Percentiles rank a stretch among this genome's conserved stretches.
Conservation (phyloP, 2,888 invertebrate genomes). For the Harpalus rubripes region DNA sequence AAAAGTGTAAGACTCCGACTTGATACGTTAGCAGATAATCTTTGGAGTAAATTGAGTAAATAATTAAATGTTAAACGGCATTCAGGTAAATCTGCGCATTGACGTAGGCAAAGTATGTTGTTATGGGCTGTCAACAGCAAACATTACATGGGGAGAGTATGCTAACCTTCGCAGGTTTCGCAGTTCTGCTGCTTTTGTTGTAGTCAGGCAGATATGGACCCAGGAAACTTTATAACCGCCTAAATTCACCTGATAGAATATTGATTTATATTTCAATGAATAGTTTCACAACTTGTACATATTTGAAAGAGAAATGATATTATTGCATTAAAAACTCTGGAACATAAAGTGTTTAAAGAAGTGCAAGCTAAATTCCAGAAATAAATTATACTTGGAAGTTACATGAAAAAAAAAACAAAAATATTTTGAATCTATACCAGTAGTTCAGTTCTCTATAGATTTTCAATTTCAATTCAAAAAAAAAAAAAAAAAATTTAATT, state of each 20-base stretch:
- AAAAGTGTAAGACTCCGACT: slow-evolving; percentile 38
- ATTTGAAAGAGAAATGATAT: too few species aligned
- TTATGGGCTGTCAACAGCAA: slow-evolving; percentile 62
- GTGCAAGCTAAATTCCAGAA: too few species aligned
- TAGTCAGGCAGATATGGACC: slow-evolving; percentile 1
- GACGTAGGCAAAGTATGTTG: slow-evolving; percentile 62
- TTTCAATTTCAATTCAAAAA: too few species aligned
- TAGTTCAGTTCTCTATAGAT: too few species aligned
- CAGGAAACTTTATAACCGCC: not conserved
- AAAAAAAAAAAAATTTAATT: too few species aligned
- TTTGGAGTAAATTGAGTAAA: slow-evolving; percentile 66
- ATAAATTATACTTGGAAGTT: too few species aligned
- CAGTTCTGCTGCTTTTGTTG: not conserved
- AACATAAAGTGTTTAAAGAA: too few species aligned
- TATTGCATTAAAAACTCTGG: too few species aligned
- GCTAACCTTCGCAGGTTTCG: not conserved
- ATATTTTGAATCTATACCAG: too few species aligned
- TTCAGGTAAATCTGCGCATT: slow-evolving; percentile 62
- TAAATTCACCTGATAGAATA: not conserved
- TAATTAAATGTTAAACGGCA: slow-evolving; percentile 65
- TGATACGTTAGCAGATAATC: slow-evolving; percentile 55
- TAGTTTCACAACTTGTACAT: too few species aligned
- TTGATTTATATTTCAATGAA: not conserved
- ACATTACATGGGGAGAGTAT: not conserved
- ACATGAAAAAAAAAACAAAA: too few species aligned